Evolutionary conservation across 2,113 vertebrate genomes (phyloP).

Genomic region (Sander lucioperca): DNA sequence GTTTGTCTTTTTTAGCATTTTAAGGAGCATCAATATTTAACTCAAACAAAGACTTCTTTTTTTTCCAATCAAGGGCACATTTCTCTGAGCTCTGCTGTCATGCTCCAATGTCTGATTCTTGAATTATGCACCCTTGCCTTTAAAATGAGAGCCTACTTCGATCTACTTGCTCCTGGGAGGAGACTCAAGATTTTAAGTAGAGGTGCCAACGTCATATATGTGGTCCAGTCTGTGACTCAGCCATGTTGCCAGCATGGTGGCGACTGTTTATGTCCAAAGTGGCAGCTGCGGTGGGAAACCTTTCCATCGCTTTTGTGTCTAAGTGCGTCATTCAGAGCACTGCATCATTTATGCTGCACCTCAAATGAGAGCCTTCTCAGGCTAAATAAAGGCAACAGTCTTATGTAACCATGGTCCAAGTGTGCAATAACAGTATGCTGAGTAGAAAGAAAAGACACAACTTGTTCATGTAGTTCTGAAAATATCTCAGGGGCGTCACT

Average conservation of each 20-base stretch:
- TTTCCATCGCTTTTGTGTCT: constrained; percentile 74
- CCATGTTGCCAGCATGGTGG: constrained; percentile 54
- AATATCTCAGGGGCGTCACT: constrained; percentile 51
- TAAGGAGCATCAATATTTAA: constrained; percentile 35
- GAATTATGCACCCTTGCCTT: constrained; percentile 44
- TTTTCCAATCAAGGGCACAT: background rate
- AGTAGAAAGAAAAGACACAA: constrained; percentile 49
- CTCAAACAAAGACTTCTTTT: background rate
- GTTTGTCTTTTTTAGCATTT: constrained; percentile 25
- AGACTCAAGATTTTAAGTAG: constrained; percentile 2
- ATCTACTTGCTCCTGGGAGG: constrained; percentile 1
- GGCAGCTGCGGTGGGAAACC: constrained; percentile 64
- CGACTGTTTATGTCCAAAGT: constrained; percentile 58
- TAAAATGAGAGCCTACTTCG: constrained; percentile 29
- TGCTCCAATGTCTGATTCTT: constrained; percentile 33
- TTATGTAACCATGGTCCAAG: constrained; percentile 73
- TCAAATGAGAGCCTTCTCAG: constrained; percentile 82
- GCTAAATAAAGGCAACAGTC: constrained; percentile 74
- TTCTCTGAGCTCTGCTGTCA: constrained; percentile 27
- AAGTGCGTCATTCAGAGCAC: constrained; percentile 78
- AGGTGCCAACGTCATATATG: constrained; percentile 44
- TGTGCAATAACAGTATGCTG: constrained; percentile 52
- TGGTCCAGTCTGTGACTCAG: constrained; percentile 68
- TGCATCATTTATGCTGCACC: constrained; percentile 76
- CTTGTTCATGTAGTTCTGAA: constrained; percentile 53